Evolutionary conservation across 2,797 vertebrate species (phyloP).

Genomic region (Menidia menidia): DNA sequence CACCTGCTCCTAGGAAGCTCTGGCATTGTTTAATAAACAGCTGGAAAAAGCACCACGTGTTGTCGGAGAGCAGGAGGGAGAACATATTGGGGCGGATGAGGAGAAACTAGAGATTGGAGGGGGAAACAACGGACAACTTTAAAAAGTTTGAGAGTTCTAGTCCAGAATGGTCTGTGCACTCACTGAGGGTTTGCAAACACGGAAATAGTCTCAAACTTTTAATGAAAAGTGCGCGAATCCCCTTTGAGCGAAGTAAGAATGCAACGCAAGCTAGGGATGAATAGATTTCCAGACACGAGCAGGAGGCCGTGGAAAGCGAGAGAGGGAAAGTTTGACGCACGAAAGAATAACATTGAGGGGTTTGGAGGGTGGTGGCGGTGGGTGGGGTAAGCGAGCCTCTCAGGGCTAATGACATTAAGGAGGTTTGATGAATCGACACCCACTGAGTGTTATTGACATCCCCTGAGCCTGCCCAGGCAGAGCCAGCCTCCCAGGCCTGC

Average conservation of each 20-base stretch:
- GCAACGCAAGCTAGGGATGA: constrained; percentile 75
- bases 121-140: constrained; percentile 22
- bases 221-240: constrained; percentile 53
- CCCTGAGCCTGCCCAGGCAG: constrained; percentile 67
- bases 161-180: constrained; percentile 23
- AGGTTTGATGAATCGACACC: constrained; percentile 85
- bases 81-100: constrained; percentile 60
- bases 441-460: constrained; percentile 83
- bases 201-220: constrained; percentile 1
- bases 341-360: constrained; percentile 68
- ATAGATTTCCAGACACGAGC: constrained; percentile 74
- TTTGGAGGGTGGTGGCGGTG: constrained; percentile 32
- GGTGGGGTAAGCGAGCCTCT: constrained; percentile 78
- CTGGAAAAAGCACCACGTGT: constrained; percentile 74
- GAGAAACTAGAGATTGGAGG: constrained; percentile 9
- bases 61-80: constrained; percentile 63
- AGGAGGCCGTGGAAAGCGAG: constrained; percentile 60
- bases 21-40: constrained; percentile 86
- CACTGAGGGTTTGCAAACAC: constrained; percentile 49
- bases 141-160: constrained; percentile 18
- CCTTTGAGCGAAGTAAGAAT: constrained; percentile 17
- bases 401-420: constrained; percentile 87
- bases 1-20: constrained; percentile 76
- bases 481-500: constrained; percentile 69
- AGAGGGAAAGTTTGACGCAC: constrained; percentile 68